phyloP scores from a whole-genome alignment of 2,797 vertebrate species.

The Thunnus albacares region DNA sequence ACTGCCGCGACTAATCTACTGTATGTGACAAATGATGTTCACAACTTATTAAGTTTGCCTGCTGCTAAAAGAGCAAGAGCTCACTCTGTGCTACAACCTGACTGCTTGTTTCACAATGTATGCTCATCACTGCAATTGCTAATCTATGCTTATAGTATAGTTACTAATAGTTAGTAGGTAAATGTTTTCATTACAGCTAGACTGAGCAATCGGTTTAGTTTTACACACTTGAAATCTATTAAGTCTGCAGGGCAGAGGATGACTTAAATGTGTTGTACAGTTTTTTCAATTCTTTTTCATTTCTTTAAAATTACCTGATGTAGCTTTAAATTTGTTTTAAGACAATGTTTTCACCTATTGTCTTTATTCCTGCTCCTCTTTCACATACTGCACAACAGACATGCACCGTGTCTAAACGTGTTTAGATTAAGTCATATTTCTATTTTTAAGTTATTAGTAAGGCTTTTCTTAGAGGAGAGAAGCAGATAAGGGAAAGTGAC shows the following conservation, averaged over 20 bases:
- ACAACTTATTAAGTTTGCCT: constrained; percentile 36
- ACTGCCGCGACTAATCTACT: constrained; percentile 37
- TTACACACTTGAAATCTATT: not conserved
- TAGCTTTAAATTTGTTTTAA: not conserved
- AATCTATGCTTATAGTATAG: not conserved
- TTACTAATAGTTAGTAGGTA: not conserved
- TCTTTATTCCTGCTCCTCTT: not conserved
- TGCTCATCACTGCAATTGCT: not conserved
- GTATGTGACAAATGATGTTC: constrained; percentile 40
- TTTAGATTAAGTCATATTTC: constrained; percentile 1
- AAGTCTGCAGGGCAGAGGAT: not conserved
- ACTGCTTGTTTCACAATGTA: not conserved
- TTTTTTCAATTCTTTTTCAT: not conserved
- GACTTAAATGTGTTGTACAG: not conserved
- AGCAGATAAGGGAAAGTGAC: not conserved
- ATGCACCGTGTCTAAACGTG: not conserved
- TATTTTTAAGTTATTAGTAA: not conserved
- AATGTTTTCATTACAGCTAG: not conserved
- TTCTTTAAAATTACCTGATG: too few species aligned
- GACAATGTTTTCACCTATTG: not conserved
- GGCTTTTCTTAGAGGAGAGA: not conserved
- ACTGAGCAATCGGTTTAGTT: too few species aligned
- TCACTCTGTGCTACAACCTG: not conserved
- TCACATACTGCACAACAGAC: not conserved
- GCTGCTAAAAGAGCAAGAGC: constrained; percentile 4